Base-by-base conservation (phyloP, 1,140 invertebrate species). In the Centruroides vittatus region DNA sequence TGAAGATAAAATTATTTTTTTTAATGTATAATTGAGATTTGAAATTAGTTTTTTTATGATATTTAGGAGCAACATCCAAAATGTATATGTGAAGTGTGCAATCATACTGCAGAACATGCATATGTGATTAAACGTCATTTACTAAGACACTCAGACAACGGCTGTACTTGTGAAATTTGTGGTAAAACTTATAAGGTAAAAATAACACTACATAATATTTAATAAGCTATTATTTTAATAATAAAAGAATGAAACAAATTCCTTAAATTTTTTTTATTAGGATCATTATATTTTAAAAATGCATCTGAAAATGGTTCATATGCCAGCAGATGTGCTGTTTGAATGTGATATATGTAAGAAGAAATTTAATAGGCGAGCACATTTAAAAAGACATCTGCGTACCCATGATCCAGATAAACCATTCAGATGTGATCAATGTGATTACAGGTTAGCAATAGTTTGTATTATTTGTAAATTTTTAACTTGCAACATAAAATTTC, bases 301-400 rank as follows among this genome's bases (percentile, higher is more conserved):
- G 73, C 75, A 76, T 65, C 65, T 75, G 8, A 76, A 74, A 67
- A 75, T 76, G 74, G 74, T 76, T 10, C 75, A 76, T 63, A 70
- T 73, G 70, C 73, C 74, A 47, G 72, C 74, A 11, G 74, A 75
- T 60, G 69, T 74, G 3, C 56, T 75, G 55, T 76, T 72, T 68
- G 71, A 74, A 53, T 76, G 75, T 62, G 70, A 65, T 7, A 64
- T 72, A 3, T 76, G 75, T 65, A 58, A 58, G 4, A 76, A 76
- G 62, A 73, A 73, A 61, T 76, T 76, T 61, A 73, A 71, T 3
- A 63, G 74, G 35, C 76, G 75, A 65, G 75, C 75, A 53, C 74
- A 76, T 66, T 65, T 76, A 6, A 75, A 75, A 57, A 67, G 75
- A 0, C 75, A 76, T 64, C 60, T 73, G 13, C 63, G 75, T 35